A percentile compares a stretch with the other conserved stretches of the same genome.
phyloP scores from a whole-genome alignment of 1,140 invertebrate species.

The Rhagoletis zephyria region DNA sequence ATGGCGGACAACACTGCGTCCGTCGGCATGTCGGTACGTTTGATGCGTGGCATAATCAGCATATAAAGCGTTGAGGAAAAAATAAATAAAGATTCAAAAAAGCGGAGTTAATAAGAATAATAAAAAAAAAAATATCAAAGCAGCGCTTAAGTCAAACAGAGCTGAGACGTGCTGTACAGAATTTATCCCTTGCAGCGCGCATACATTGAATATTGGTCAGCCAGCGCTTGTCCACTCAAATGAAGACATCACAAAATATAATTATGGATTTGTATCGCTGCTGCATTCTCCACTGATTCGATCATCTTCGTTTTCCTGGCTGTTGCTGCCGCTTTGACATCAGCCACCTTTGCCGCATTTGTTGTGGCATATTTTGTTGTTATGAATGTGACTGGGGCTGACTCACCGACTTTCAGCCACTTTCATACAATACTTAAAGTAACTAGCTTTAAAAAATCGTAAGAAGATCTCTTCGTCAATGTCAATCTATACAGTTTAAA shows the following conservation, averaged over 20 bases:
- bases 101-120: not conserved
- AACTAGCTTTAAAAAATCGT: not conserved
- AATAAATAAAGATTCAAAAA: constrained; percentile 38
- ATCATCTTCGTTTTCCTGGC: not conserved
- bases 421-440: not conserved
- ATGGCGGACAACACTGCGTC: not conserved
- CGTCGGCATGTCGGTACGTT: constrained; percentile 24
- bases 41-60: constrained; percentile 42
- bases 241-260: constrained; percentile 52
- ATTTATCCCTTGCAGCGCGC: constrained; percentile 2
- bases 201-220: constrained; percentile 8
- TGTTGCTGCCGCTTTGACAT: constrained; percentile 27
- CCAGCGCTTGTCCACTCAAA: not conserved
- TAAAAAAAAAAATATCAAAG: not conserved
- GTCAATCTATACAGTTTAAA: no score
- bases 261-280: constrained; percentile 21
- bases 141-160: not conserved
- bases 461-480: no score
- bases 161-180: no score
- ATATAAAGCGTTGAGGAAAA: constrained; percentile 16
- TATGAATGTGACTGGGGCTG: constrained; percentile 1
- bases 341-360: not conserved
- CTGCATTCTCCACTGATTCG: constrained; percentile 20
- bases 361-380: constrained; percentile 51
- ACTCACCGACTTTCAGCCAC: not conserved